These are phyloP conservation scores for Pectinophora gossypiella DNA, from an alignment of 1,140 invertebrate genomes.

Conservation along the genomic window DNA sequence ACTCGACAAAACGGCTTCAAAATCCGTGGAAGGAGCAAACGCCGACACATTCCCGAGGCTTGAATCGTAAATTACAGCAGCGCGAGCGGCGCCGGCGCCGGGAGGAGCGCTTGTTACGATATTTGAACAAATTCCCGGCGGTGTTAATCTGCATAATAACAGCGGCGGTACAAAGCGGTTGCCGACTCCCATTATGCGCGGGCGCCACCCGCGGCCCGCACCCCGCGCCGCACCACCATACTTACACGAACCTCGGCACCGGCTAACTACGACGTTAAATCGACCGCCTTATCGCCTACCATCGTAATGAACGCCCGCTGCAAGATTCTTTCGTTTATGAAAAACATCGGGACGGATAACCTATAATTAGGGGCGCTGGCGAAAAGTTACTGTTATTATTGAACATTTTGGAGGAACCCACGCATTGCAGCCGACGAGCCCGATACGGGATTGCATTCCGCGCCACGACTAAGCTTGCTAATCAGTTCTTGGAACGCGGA, in stretches of 20 bases:
- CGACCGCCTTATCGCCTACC: slow-evolving; percentile 28
- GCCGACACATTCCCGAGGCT: slow-evolving; percentile 56
- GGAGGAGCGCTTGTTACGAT: slow-evolving; percentile 67
- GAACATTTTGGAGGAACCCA: not conserved
- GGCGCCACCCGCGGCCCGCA: slow-evolving; percentile 47
- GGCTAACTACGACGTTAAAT: slow-evolving; percentile 27
- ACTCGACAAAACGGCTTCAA: slow-evolving; percentile 45
- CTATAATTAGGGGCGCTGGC: slow-evolving; percentile 1
- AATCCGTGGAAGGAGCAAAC: slow-evolving; percentile 48
- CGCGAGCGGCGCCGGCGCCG: slow-evolving; percentile 60
- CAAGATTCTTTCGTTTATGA: slow-evolving; percentile 20
- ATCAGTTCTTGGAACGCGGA: too few species aligned
- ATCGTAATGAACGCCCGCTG: slow-evolving; percentile 24
- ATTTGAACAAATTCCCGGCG: slow-evolving; percentile 72
- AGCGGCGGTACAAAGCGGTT: slow-evolving; percentile 63
- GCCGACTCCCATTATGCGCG: slow-evolving; percentile 63
- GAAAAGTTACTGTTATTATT: slow-evolving; percentile 1
- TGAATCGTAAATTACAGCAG: slow-evolving; percentile 65
- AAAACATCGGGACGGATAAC: slow-evolving; percentile 10
- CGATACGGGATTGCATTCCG: not conserved
- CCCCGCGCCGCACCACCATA: slow-evolving; percentile 14
- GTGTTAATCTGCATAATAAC: slow-evolving; percentile 75
- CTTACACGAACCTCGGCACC: not conserved
- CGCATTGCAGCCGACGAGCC: not conserved
- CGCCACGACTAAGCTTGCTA: too few species aligned